Evolutionary conservation across 2,113 vertebrate species (phyloP).

Genomic region (Nyctereutes procyonoides): DNA sequence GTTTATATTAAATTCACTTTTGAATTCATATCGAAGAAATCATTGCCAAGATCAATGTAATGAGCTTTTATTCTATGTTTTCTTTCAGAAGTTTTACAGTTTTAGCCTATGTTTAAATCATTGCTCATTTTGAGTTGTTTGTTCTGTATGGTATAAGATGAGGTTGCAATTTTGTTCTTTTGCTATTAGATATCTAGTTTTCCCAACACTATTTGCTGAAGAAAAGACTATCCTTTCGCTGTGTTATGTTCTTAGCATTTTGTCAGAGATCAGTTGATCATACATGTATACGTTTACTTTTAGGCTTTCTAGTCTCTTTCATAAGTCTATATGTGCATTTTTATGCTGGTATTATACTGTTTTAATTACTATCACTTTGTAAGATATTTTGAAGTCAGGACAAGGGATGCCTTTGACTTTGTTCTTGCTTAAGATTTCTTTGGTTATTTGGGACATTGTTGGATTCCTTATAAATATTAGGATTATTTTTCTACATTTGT

Average conservation of each 20-base stretch:
- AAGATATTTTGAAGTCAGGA: background rate
- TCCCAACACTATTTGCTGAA: too few relatives aligned
- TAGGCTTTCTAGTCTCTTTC: background rate
- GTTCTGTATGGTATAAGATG: background rate
- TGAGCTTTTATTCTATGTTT: too few relatives aligned
- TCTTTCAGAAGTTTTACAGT: background rate
- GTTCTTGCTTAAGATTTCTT: background rate
- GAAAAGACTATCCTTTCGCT: too few relatives aligned
- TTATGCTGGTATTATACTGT: too few relatives aligned
- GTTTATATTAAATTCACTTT: too few relatives aligned
- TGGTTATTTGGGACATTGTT: background rate
- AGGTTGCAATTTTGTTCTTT: too few relatives aligned
- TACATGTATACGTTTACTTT: background rate
- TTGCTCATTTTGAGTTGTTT: background rate
- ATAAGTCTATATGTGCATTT: too few relatives aligned
- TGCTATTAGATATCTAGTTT: too few relatives aligned
- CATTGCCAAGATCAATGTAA: too few relatives aligned
- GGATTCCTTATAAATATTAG: background rate
- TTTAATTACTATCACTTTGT: too few relatives aligned
- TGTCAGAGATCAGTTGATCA: background rate
- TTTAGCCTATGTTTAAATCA: background rate
- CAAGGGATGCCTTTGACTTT: background rate
- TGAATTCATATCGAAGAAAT: too few relatives aligned
- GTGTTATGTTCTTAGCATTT: too few relatives aligned
- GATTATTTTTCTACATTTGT: background rate